Percentiles rank a stretch among this genome's conserved stretches.
These are phyloP conservation scores for Operophtera brumata DNA, from an alignment of 2,888 invertebrate genomes.

Conservation along the genomic window DNA sequence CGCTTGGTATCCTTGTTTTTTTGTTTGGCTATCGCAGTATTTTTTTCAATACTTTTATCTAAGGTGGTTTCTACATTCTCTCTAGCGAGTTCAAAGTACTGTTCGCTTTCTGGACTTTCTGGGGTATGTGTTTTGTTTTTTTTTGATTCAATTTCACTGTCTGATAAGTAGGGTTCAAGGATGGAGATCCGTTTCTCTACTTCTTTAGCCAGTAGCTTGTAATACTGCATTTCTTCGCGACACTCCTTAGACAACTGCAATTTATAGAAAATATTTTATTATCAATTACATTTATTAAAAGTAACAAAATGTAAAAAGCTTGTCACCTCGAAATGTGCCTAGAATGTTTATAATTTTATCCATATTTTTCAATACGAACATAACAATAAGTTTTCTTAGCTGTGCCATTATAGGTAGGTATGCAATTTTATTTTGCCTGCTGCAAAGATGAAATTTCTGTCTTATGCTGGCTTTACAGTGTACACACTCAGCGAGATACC, in stretches of 20 bases:
- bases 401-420: slow-evolving; percentile 9
- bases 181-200: slow-evolving; percentile 81
- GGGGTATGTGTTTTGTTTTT: slow-evolving; percentile 59
- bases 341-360: slow-evolving; percentile 20
- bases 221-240: slow-evolving; percentile 83
- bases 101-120: slow-evolving; percentile 57
- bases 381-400: not conserved
- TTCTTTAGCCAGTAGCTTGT: slow-evolving; percentile 83
- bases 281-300: slow-evolving; percentile 8
- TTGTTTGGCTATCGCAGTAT: slow-evolving; percentile 6
- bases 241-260: slow-evolving; percentile 84
- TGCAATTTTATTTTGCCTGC: slow-evolving; percentile 6
- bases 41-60: slow-evolving; percentile 36
- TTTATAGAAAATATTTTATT: slow-evolving; percentile 19
- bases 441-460: slow-evolving; percentile 13
- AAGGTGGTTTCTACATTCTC: slow-evolving; percentile 36
- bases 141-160: slow-evolving; percentile 50
- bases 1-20: slow-evolving; percentile 11
- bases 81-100: slow-evolving; percentile 40
- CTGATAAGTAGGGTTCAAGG: slow-evolving; percentile 59
- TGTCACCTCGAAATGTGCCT: slow-evolving; percentile 22
- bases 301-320: slow-evolving; percentile 12
- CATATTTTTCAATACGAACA: slow-evolving; percentile 14
- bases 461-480: not conserved
- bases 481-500: no score